Conservation (phyloP, 2,888 invertebrate genomes). For the Drosophila meridiana region DNA sequence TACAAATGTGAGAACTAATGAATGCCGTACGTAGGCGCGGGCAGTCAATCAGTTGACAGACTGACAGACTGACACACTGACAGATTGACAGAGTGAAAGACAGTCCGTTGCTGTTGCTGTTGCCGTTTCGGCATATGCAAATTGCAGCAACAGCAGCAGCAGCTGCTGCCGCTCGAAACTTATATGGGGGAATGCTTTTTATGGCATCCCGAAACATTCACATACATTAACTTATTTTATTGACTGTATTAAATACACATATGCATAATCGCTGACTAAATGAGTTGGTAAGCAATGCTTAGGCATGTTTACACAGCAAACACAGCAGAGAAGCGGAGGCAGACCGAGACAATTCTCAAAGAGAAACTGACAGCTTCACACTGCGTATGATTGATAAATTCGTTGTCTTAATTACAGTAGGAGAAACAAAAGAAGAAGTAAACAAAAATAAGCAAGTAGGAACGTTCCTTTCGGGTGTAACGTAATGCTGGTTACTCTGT, state of each 20-base stretch:
- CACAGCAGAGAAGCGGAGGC: not conserved
- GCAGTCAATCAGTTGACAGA: constrained; percentile 69
- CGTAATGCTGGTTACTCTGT: too few species aligned
- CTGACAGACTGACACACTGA: constrained; percentile 40
- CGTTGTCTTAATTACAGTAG: constrained; percentile 58
- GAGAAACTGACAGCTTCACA: constrained; percentile 58
- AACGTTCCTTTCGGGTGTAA: too few species aligned
- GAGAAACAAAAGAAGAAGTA: not conserved
- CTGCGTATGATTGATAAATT: constrained; percentile 79
- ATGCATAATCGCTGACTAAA: constrained; percentile 6
- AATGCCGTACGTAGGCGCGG: constrained; percentile 69
- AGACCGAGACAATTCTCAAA: not conserved
- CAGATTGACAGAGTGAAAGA: constrained; percentile 54
- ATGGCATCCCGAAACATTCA: constrained; percentile 10
- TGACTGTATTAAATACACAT: constrained; percentile 1
- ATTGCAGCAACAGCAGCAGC: constrained; percentile 64
- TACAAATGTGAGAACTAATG: constrained; percentile 70
- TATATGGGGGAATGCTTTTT: not conserved
- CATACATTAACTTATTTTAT: constrained; percentile 17
- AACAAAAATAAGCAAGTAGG: too few species aligned
- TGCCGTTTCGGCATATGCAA: constrained; percentile 65
- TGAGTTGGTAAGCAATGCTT: not conserved
- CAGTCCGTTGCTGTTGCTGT: constrained; percentile 20
- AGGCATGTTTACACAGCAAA: constrained; percentile 26
- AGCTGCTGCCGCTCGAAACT: constrained; percentile 33